Evolutionary conservation across 2,113 vertebrate genomes (phyloP), one percentile per base, ranked within the genome.

Genomic region (Ciconia maguari): DNA sequence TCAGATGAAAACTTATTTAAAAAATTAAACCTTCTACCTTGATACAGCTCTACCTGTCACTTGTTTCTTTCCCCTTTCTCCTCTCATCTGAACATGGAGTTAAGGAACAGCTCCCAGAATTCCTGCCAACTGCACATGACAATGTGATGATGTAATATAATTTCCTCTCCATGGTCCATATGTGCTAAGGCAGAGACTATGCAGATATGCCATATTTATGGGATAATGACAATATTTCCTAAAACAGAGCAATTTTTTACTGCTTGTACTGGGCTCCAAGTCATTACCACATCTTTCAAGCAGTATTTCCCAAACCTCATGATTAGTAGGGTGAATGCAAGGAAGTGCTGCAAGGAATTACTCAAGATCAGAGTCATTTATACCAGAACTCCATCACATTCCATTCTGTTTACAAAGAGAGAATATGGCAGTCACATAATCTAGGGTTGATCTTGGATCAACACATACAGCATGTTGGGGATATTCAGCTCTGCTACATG

Each of bases 161-260:
- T 94, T 94, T 96, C 34, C 25, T 83, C 22, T 88, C 61, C 1
- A 0, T 90, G 64, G 34, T 78, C 74, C 51, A 49, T 51, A 86
- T 85, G 83, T 91, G 75, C 87, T 95, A 93, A 80, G 78, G 83
- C 78, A 96, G 76, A 90, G 65, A 71, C 75, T 94, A 87, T 71
- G 82, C 32, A 88, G 70, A 90, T 85, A 93, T 29, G 10, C 30
- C 7, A 7, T 94, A 87, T 90, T 97, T 90, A 92, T 90, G 71
- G 51, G 72, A 93, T 94, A 96, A 93, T 93, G 54, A 74, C 65
- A 92, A 49, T 77, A 93, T 92, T 95, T 93, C 54, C 72, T 72
- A 77, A 91, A 92, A 61, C 32, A 42, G 22, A 65, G 12, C 12
- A 41, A n/a, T 64, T 42, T 89, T 88, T 96, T 93, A 65, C 62